phyloP scores from a whole-genome alignment of 2,113 vertebrate genomes.

The Dasyprocta punctata region DNA sequence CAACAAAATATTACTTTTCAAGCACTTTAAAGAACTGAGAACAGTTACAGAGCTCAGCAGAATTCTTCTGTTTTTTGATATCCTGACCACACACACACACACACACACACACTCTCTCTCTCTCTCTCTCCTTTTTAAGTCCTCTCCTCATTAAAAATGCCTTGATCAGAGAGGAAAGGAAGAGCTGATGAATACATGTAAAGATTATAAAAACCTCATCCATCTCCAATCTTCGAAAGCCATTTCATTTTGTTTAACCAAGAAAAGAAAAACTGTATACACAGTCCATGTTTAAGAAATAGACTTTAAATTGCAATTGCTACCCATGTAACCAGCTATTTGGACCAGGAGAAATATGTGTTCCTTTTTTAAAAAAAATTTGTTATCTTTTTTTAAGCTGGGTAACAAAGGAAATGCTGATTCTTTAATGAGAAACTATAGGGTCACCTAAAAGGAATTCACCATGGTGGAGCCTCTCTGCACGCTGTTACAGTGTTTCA shows the following conservation, averaged over 20 bases:
- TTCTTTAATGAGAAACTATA: neutral
- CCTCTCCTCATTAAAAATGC: slow-evolving; percentile 70
- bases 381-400: neutral
- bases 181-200: slow-evolving; percentile 51
- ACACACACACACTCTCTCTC: too few species aligned
- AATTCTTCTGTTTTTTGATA: slow-evolving; percentile 4
- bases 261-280: slow-evolving; percentile 42
- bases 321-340: neutral
- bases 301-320: slow-evolving; percentile 63
- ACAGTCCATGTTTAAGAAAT: slow-evolving; percentile 46
- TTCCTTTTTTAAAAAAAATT: neutral
- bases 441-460: neutral
- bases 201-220: slow-evolving; percentile 66
- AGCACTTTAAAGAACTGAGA: slow-evolving; percentile 64
- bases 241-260: slow-evolving; percentile 35
- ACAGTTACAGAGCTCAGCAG: slow-evolving; percentile 58
- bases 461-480: neutral
- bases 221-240: slow-evolving; percentile 44
- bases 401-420: slow-evolving; percentile 19
- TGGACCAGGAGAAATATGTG: neutral
- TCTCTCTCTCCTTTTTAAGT: slow-evolving; percentile 62
- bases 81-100: neutral
- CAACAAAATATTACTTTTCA: slow-evolving; percentile 73
- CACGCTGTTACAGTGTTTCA: neutral
- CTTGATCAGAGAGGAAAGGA: slow-evolving; percentile 9